Evolutionary conservation across 2,113 vertebrate genomes (phyloP).

Genomic region (Pavo muticus): DNA sequence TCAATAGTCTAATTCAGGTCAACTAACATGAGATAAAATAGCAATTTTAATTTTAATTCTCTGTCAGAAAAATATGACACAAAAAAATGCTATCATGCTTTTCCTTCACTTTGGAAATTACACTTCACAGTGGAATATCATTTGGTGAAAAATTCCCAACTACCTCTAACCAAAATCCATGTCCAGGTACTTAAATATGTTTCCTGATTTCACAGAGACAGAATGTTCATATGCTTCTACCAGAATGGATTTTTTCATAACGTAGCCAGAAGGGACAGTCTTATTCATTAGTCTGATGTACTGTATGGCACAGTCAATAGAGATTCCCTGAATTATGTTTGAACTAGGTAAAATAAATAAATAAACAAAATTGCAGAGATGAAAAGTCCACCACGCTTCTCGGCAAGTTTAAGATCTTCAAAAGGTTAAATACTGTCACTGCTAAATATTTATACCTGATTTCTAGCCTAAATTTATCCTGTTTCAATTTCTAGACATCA

Average conservation of each 20-base stretch:
- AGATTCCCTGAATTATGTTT: not conserved
- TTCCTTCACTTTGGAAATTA: constrained; percentile 26
- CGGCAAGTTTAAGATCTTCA: not conserved
- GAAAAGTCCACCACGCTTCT: not conserved
- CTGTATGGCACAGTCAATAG: not conserved
- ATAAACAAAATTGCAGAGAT: not conserved
- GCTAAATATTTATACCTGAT: not conserved
- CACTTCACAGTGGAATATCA: not conserved
- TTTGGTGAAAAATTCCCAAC: not conserved
- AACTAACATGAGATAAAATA: constrained; percentile 56
- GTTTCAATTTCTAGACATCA: not conserved
- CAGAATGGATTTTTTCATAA: not conserved
- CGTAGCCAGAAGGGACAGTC: not conserved
- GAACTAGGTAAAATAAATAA: not conserved
- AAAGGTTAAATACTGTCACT: not conserved
- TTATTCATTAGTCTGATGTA: not conserved
- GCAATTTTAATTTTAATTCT: constrained; percentile 37
- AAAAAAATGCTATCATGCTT: not conserved
- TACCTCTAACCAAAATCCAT: not conserved
- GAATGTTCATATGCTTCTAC: not conserved
- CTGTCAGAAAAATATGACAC: not conserved
- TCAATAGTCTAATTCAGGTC: constrained; percentile 45
- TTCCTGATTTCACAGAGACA: not conserved
- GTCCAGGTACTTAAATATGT: not conserved
- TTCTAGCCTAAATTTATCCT: not conserved